Percentiles rank a stretch among this genome's conserved stretches.
These are phyloP conservation scores for Ptiloglossa arizonensis DNA, from an alignment of 1,140 invertebrate genomes.

Conservation along the genomic window DNA sequence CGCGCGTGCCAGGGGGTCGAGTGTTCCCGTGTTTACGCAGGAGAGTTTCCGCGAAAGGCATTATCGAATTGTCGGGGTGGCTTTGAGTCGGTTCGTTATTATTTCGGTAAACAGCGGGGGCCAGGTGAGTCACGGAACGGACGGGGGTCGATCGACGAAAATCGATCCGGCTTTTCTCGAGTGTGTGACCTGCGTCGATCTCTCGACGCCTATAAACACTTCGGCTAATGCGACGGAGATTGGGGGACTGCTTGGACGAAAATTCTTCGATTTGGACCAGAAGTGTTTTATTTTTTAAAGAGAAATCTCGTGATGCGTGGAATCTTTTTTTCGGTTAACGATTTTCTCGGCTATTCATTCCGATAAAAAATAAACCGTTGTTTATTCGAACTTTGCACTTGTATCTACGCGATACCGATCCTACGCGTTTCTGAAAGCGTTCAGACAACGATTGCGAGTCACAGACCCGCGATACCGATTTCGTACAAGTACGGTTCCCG, in stretches of 20 bases:
- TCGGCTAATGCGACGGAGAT: background rate
- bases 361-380: no score
- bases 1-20: background rate
- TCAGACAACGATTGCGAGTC: no score
- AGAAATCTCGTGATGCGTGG: no score
- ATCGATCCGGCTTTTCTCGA: conserved; percentile 24
- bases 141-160: conserved; percentile 37
- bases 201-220: conserved; percentile 48
- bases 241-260: background rate
- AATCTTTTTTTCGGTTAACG: no score
- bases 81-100: conserved; percentile 50
- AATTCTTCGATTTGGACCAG: background rate
- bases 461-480: no score
- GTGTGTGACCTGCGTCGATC: conserved; percentile 1
- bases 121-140: conserved; percentile 46
- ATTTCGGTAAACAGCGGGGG: conserved; percentile 63
- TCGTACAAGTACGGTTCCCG: no score
- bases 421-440: no score
- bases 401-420: no score
- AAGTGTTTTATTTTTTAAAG: background rate
- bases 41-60: conserved; percentile 47
- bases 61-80: conserved; percentile 65
- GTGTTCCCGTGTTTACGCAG: conserved; percentile 26
- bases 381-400: no score
- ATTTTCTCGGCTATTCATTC: no score